A percentile compares a stretch with the other conserved stretches of the same genome.
phyloP scores from a whole-genome alignment of 2,113 vertebrate species.

The Hucho hucho region DNA sequence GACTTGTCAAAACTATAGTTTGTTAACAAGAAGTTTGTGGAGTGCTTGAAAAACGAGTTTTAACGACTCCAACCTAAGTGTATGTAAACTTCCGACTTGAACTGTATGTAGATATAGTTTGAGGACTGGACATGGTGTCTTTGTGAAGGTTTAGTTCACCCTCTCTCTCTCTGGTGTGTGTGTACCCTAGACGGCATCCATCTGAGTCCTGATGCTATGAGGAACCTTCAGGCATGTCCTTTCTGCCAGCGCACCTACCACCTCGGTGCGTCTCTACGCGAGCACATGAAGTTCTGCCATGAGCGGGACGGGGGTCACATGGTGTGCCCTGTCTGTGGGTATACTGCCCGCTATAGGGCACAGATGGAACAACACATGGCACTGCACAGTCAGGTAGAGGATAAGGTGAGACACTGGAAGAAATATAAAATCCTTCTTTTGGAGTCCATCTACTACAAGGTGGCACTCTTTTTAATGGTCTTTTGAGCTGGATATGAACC shows the following conservation, averaged over 20 bases:
- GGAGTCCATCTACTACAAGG: too few relatives aligned
- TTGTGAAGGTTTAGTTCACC: not conserved
- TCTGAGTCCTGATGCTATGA: conserved; percentile 28
- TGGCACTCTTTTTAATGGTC: too few relatives aligned
- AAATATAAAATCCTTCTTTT: not conserved
- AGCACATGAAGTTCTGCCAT: conserved; percentile 75
- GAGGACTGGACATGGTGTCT: too few relatives aligned
- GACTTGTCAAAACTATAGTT: too few relatives aligned
- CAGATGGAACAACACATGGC: conserved; percentile 75
- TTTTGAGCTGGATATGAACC: too few relatives aligned
- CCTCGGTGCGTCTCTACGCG: conserved; percentile 62
- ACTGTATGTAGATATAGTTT: too few relatives aligned
- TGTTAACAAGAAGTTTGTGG: too few relatives aligned
- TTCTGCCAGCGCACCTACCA: conserved; percentile 73
- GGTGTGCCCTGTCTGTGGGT: conserved; percentile 72
- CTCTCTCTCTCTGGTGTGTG: not conserved
- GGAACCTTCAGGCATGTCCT: conserved; percentile 67
- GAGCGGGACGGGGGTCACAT: conserved; percentile 64
- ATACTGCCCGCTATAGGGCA: conserved; percentile 67
- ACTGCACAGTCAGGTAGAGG: conserved; percentile 68
- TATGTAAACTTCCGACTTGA: not conserved
- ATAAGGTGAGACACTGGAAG: conserved; percentile 59
- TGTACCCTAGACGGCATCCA: conserved; percentile 43
- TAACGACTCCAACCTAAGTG: not conserved
- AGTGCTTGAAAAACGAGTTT: too few relatives aligned